A percentile compares a stretch with the other conserved stretches of the same genome.
Conservation (phyloP, 2,888 invertebrate species). For the Mesoligia furuncula region DNA sequence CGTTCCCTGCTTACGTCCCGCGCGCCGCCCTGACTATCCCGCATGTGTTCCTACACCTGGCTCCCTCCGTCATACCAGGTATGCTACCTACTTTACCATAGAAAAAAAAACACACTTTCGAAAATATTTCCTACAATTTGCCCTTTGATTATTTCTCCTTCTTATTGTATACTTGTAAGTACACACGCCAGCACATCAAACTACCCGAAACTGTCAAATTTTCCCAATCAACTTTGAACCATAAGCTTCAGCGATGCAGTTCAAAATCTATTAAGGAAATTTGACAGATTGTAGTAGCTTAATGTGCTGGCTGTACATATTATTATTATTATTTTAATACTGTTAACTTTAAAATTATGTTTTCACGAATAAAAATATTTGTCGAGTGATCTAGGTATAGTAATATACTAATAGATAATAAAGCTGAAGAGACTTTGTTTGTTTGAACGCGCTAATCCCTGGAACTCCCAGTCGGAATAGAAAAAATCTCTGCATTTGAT, state of each 20-base stretch:
- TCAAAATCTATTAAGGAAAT: no score
- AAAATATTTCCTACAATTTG: not conserved
- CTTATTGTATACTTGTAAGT: no score
- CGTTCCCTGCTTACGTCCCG: conserved; percentile 75
- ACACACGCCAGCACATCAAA: no score
- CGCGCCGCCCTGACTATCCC: conserved; percentile 84
- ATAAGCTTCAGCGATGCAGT: no score
- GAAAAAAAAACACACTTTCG: not conserved
- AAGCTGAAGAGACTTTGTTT: not conserved
- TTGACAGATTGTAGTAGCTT: no score
- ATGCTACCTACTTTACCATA: conserved; percentile 1
- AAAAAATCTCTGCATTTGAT: not conserved
- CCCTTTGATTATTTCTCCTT: no score
- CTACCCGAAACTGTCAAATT: no score
- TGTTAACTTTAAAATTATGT: no score
- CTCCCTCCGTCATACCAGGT: conserved; percentile 82
- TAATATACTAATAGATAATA: not conserved
- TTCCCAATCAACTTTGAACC: no score
- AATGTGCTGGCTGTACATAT: no score
- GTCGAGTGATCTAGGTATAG: not conserved
- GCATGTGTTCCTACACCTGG: conserved; percentile 79
- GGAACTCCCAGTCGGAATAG: not conserved
- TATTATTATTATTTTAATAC: no score
- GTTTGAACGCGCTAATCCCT: not conserved
- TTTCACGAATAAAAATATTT: no score